A percentile compares a stretch with the other conserved stretches of the same genome.
These are phyloP conservation scores for Henicopernis longicauda DNA, from an alignment of 2,113 vertebrate species.

Conservation along the genomic window DNA sequence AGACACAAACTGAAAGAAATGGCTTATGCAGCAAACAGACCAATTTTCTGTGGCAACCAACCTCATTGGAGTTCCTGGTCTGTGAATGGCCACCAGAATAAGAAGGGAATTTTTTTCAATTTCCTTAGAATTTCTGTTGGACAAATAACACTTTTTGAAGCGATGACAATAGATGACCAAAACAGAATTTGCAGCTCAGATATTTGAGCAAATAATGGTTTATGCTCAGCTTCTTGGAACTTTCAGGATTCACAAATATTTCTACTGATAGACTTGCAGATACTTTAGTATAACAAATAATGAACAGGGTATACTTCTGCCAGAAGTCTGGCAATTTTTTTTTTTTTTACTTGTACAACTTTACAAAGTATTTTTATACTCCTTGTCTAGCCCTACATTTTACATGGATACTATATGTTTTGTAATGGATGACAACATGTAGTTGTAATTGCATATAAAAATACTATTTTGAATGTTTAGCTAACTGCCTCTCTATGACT, in stretches of 20 bases:
- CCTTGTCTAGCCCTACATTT: not conserved
- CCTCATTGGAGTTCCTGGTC: not conserved
- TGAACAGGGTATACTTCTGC: not conserved
- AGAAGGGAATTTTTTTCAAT: not conserved
- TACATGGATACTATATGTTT: not conserved
- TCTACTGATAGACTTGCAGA: not conserved
- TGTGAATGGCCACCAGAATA: not conserved
- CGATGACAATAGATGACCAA: not conserved
- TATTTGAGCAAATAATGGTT: not conserved
- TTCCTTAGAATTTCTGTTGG: not conserved
- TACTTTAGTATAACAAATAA: not conserved
- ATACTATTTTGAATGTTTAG: not conserved
- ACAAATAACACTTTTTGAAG: not conserved
- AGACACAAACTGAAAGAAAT: not conserved
- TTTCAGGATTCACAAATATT: not conserved
- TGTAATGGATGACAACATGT: not conserved
- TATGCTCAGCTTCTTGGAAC: not conserved
- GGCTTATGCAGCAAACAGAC: not conserved
- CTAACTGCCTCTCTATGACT: not conserved
- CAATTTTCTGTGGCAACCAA: not conserved
- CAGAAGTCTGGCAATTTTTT: not conserved
- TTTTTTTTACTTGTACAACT: not conserved
- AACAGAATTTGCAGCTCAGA: not conserved
- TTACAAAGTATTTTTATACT: not conserved
- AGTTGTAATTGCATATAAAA: not conserved